These are phyloP conservation scores for Tolypeutes matacus DNA, from an alignment of 2,797 vertebrate species.

Conservation along the genomic window DNA sequence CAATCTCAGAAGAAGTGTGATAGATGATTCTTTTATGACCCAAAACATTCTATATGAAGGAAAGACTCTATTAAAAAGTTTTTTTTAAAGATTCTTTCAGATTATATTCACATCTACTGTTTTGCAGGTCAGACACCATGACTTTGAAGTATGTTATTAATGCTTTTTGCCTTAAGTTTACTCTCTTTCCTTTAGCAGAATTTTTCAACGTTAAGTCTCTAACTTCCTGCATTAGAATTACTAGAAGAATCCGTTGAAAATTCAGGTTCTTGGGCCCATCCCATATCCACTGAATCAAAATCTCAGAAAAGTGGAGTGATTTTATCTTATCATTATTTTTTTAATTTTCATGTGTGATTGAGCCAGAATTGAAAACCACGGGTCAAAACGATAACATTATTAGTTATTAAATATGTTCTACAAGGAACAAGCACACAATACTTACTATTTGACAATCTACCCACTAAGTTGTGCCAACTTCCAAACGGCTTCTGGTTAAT, in stretches of 20 bases:
- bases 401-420: background rate
- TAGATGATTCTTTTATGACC: background rate
- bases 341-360: background rate
- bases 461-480: background rate
- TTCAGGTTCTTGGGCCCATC: background rate
- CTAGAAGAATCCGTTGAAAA: background rate
- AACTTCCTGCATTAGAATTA: background rate
- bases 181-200: background rate
- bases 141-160: constrained; percentile 15
- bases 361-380: background rate
- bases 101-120: background rate
- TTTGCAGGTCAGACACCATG: background rate
- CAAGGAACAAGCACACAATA: background rate
- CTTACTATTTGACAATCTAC: background rate
- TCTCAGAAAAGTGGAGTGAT: background rate
- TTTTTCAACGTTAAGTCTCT: constrained; percentile 6
- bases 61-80: background rate
- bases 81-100: background rate
- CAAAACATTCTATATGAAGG: background rate
- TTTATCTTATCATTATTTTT: background rate
- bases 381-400: background rate
- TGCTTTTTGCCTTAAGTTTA: background rate
- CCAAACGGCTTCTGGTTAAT: background rate
- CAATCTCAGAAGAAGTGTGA: background rate
- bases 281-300: background rate